Base-by-base conservation (phyloP, 2,113 vertebrate genomes). In the Xenus cinereus region DNA sequence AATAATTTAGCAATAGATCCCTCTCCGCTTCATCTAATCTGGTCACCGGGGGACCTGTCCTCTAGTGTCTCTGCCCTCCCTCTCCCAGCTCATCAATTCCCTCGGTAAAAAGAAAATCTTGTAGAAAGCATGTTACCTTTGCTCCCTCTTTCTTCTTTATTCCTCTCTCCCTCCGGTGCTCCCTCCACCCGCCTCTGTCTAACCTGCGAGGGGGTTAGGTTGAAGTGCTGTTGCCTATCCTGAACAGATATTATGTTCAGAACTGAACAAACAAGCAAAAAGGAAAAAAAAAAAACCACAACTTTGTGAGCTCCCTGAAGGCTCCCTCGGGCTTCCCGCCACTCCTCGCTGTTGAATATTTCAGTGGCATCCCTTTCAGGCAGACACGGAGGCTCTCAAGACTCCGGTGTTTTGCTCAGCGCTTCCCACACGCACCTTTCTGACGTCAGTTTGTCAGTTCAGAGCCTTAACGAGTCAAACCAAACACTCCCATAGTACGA, bases 401-500 rank as follows among this genome's bases (percentile, higher is more conserved):
- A 0, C 59, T 16, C 60, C 54, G 2, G 13, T 11, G 54, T 80
- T 67, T 35, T 14, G 60, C 66, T 35, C 54, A 9, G 82, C 3
- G 6, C 85, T 51, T 30, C 20, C 19, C 2, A 6, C 73, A 15
- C 6, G 3, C 80, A 45, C 74, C 68, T 63, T 45, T 15, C 64
- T 18, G 3, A 4, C 2, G 0, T 32, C 89, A 33, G 35, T 9
- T 22, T 22, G 46, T 71, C 56, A 4, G 7, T 2, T 8, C 43
- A 26, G 46, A 84, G 59, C 73, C 21, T 53, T 11, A 18, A 46
- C 45, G 2, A 12, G 67, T 0, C 8, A 1, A 78, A 24, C 14
- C 45, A 19, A 69, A 7, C 59, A 1, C 64, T 33, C 59, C 3
- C 8, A 6, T 0, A 17, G 24, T 2, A 10, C 7, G 0, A 9